Base-by-base conservation (phyloP, 2,797 vertebrate genomes). In the Anniella stebbinsi region DNA sequence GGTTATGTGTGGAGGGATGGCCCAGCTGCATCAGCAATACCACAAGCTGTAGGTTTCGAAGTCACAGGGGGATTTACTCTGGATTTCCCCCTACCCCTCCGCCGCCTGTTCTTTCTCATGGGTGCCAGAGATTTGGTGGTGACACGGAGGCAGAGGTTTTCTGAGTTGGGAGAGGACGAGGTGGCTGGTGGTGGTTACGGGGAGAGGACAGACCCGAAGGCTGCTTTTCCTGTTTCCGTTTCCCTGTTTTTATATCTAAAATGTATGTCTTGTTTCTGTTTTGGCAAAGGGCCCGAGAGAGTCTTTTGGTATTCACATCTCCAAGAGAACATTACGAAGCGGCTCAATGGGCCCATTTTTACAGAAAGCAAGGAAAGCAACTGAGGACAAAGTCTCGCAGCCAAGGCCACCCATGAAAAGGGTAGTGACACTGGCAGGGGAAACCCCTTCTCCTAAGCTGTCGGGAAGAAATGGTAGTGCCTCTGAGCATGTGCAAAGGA, bases 1-100 rank as follows among this genome's bases (percentile, higher is more conserved):
- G 51, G 10, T 15, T 30, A 4, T 45, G 1, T 51, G 23, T 45
- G 69, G n/a, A 51, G 25, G 30, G 51, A 51, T 0, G 45, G 30
- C 38, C 66, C 51, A 38, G 84, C 48, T 86, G 69, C 70, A 36
- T 54, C 67, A 75, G 51, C 73, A 6, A 10, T 30, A 17, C 83
- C 41, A 33, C 28, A n/a, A 4, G 66, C 67, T 48, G 66, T 51
- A 67, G 36, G 17, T 83, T 83, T 30, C 13, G 10, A 17, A 57
- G 48, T 30, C 33, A 15, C 51, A 41, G 60, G 85, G 83, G 73
- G 85, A 77, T 76, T 87, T 87, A 41, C 54, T 73, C n/a, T 60
- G 78, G 67, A 41, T 73, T 73, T 30, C 87, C 87, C 67, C 67
- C 30, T 13, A 2, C 36, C 15, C 51, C 51, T 12, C 60, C 4